phyloP scores from a whole-genome alignment of 2,113 vertebrate genomes.

The Ophiodon elongatus region DNA sequence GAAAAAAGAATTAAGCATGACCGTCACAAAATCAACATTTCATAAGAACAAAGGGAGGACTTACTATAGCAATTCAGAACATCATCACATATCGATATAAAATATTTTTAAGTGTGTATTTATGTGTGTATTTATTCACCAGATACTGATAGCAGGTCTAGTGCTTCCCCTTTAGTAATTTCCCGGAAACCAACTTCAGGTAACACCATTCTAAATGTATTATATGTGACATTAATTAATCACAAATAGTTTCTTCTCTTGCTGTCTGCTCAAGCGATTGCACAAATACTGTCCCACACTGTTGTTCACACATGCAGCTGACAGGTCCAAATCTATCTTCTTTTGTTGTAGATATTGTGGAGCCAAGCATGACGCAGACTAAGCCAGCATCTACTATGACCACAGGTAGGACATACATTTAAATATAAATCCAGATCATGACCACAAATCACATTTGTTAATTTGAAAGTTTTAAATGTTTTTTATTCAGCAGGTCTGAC shows the following conservation, averaged over 20 bases:
- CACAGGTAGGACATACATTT: neutral
- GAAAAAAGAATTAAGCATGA: neutral
- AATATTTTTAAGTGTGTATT: neutral
- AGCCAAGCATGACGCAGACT: neutral
- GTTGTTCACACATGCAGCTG: neutral
- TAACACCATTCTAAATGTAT: neutral
- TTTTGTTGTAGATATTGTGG: neutral
- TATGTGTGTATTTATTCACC: neutral
- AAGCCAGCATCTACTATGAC: neutral
- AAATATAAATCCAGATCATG: neutral
- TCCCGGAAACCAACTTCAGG: neutral
- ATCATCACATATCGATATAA: neutral
- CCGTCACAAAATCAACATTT: accelerated
- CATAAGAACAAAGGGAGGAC: neutral
- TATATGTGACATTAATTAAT: neutral
- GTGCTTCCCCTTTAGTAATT: neutral
- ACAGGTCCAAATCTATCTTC: neutral
- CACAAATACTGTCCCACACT: neutral
- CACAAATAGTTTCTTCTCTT: neutral
- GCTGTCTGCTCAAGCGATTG: neutral
- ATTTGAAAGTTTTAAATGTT: too few species aligned
- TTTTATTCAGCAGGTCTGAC: neutral
- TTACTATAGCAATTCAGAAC: neutral
- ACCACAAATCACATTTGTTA: neutral
- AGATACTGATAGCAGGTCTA: neutral